Evolutionary conservation across 2,113 vertebrate species (phyloP).

Genomic region (Elachura formosa): DNA sequence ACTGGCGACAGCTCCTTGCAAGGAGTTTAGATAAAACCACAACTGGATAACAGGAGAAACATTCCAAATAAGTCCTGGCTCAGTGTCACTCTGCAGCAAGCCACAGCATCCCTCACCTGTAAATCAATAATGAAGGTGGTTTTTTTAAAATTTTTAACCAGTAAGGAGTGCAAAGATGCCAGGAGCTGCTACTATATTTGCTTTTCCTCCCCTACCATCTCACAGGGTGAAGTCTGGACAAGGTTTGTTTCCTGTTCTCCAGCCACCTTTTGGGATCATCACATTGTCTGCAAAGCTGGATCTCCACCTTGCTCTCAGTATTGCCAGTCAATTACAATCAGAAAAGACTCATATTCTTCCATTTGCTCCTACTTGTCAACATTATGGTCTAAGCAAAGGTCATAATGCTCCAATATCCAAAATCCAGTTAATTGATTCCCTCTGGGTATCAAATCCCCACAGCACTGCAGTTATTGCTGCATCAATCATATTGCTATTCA

Average conservation of each 20-base stretch:
- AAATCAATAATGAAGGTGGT: background rate
- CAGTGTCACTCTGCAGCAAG: background rate
- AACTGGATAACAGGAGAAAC: background rate
- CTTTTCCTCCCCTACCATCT: background rate
- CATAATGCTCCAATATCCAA: slow-evolving; percentile 53
- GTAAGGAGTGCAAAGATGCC: background rate
- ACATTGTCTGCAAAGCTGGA: background rate
- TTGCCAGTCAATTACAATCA: background rate
- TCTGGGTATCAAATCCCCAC: slow-evolving; percentile 48
- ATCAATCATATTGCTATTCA: slow-evolving; percentile 60
- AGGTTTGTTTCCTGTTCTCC: background rate
- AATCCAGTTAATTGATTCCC: slow-evolving; percentile 59
- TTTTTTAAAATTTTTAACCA: no score
- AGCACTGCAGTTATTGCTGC: slow-evolving; percentile 41
- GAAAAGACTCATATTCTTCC: background rate
- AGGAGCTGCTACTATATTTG: background rate
- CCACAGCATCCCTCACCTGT: background rate
- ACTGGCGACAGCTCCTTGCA: background rate
- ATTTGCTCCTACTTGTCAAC: background rate
- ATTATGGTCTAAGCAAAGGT: slow-evolving; percentile 39
- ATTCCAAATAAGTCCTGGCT: background rate
- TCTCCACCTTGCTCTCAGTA: background rate
- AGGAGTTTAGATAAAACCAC: background rate
- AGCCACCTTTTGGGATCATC: background rate
- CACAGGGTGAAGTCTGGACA: background rate